These are phyloP conservation scores for Gobiocypris rarus DNA, from an alignment of 2,113 vertebrate species.

Conservation along the genomic window DNA sequence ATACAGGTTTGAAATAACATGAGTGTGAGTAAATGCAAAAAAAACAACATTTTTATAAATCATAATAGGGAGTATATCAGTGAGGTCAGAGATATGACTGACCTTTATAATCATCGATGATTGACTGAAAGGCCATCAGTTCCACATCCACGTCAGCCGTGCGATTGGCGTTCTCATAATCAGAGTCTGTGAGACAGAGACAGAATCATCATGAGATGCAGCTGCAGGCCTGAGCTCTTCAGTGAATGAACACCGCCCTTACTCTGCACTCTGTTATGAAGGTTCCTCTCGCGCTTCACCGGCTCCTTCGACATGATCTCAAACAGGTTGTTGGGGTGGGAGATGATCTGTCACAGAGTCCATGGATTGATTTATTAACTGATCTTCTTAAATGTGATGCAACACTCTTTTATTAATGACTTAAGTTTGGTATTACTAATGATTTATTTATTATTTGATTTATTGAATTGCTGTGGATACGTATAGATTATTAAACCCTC, in stretches of 20 bases:
- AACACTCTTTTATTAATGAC: background rate
- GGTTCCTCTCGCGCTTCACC: constrained; percentile 77
- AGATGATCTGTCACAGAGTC: constrained; percentile 70
- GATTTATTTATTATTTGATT: background rate
- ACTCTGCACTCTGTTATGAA: constrained; percentile 79
- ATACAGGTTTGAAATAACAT: background rate
- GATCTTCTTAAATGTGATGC: background rate
- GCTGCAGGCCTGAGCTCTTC: background rate
- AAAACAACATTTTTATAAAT: background rate
- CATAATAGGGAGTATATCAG: background rate
- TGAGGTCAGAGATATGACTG: constrained; percentile 1
- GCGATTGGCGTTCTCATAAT: constrained; percentile 76
- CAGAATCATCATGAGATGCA: background rate
- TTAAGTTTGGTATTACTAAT: background rate
- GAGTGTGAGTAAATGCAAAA: too few species aligned
- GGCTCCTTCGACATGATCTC: constrained; percentile 81
- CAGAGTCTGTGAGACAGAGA: constrained; percentile 67
- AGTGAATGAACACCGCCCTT: constrained; percentile 54
- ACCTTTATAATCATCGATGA: constrained; percentile 81
- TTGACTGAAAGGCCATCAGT: constrained; percentile 80
- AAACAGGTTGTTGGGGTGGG: constrained; percentile 80
- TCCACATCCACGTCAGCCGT: constrained; percentile 77
- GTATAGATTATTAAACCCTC: background rate
- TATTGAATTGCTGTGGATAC: background rate
- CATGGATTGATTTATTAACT: background rate